Evolutionary conservation across 2,113 vertebrate genomes (phyloP), one percentile per base, ranked within the genome.

Genomic region (Petroica traversi): DNA sequence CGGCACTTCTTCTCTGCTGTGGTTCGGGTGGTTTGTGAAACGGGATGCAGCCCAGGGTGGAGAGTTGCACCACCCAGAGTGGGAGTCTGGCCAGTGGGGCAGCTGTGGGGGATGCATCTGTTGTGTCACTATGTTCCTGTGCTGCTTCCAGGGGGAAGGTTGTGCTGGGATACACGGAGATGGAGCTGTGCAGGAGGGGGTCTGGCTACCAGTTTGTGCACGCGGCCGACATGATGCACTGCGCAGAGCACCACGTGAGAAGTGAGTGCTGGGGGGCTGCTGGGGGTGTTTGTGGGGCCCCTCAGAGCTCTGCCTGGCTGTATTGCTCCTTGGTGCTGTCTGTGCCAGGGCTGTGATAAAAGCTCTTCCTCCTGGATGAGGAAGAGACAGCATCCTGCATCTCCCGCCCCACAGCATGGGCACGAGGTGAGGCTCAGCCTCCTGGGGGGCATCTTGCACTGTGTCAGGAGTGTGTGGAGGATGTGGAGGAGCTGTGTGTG

Each of bases 141-240:
- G 5, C 72, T 46, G 7, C 38, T 77, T 43, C 11, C 81, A 97
- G 96, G 48, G 95, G 89, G 8, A 88, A 76, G 52, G 48, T 85
- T 58, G 51, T 95, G 23, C 96, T 99, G 96, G 98, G 98, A 18
- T 99, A 99, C 73, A 97, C 97, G 0, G 98, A 98, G 73, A 81
- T 36, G 0, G 98, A 99, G 40, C 94, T 99, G 67, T 98, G 97
- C 52, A 97, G 95, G 86, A 97, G 51, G 31, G 98, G 98, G 5
- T 98, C 98, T 0, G 98, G 98, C 3, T 99, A 98, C 95, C 98
- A 98, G 89, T 98, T 98, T 87, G 96, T 99, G 94, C 98, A 99
- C 0, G 95, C 94, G 0, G 98, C 98, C 0, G 98, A 99, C 69
- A 95, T 98, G 98, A 98, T 98, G 98, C 43, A 98, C 97, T 98